Evolutionary conservation across 2,888 invertebrate genomes (phyloP), one percentile per base, ranked within the genome.

Genomic region (Dasysyrphus tricinctus): DNA sequence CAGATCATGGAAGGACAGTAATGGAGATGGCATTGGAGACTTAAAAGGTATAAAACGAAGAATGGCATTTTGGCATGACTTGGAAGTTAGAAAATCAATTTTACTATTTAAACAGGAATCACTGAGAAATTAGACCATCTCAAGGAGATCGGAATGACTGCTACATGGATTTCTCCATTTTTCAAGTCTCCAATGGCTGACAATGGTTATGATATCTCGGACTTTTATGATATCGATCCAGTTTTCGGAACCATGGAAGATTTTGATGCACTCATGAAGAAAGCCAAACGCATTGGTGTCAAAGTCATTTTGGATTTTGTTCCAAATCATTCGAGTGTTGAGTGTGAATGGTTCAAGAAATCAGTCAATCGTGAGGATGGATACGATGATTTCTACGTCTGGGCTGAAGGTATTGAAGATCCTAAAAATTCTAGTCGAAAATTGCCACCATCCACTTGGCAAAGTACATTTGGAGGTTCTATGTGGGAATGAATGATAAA

Each of bases 1-100:
- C 0, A 93, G 96, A 81, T 97, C 97, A 0, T 98, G 97, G 93
- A 95, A 95, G 90, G 98, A 98, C 91, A 95, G 95, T 69, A 93
- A 97, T 91, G 96, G 95, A 0, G 96, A 97, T 91, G 98, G 98
- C 16, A 93, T 96, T 19, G 98, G 98, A 0, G 98, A 98, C 92
- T 92, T 98, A 34, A 94, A 94, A 91, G 97, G 97, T 95, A 47
- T 14, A 34, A 24, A 34, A 24, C 3, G 1, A 42, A 42, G 24
- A 24, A 24, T 24, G 24, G 3, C 3, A 24, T 24, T 24, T 24
- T 9, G 9, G 39, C 0, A 7, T 19, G 3, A 1, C 39, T 3
- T 42, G 11, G 39, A 12, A 12, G 4, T 39, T 12, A 12, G 11
- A 39, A 51, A 29, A 7, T 29, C 3, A 24, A 8, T 37, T 37